Evolutionary conservation across 2,797 vertebrate species (phyloP).

Genomic region (Eidolon dupreanum): DNA sequence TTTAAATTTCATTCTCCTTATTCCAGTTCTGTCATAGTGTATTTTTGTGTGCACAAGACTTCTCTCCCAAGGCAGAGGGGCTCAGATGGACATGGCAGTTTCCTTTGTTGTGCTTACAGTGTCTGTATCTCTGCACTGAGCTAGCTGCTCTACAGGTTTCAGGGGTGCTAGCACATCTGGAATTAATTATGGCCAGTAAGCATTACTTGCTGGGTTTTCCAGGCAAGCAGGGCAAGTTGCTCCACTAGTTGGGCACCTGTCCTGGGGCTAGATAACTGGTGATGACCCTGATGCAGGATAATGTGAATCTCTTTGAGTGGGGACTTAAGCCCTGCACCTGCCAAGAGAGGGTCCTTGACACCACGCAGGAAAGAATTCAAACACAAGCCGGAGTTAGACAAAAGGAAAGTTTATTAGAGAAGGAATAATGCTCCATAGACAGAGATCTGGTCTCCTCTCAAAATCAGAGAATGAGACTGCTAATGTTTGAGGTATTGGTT

Average conservation of each 20-base stretch:
- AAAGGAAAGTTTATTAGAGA: too few relatives aligned
- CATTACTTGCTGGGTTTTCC: background rate
- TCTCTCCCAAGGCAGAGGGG: background rate
- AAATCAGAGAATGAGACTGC: too few relatives aligned
- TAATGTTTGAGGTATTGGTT: too few relatives aligned
- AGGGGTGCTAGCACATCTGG: background rate
- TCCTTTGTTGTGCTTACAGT: background rate
- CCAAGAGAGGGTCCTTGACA: too few relatives aligned
- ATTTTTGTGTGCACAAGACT: background rate
- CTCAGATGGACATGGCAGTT: background rate
- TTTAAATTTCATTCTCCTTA: background rate
- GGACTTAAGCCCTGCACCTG: too few relatives aligned
- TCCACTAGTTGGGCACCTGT: background rate
- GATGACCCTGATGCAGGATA: background rate
- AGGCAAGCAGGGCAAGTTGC: background rate
- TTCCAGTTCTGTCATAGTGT: background rate
- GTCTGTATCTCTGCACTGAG: background rate
- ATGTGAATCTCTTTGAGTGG: too few relatives aligned
- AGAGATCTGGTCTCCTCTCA: too few relatives aligned
- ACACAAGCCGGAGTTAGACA: too few relatives aligned
- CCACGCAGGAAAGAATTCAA: too few relatives aligned
- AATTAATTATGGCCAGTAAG: background rate
- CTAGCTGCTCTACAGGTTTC: background rate
- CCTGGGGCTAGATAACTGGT: background rate
- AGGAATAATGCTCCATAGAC: too few relatives aligned